Evolutionary conservation across 2,797 vertebrate genomes (phyloP), one percentile per base, ranked within the genome.

Genomic region (Poeciliopsis infans): DNA sequence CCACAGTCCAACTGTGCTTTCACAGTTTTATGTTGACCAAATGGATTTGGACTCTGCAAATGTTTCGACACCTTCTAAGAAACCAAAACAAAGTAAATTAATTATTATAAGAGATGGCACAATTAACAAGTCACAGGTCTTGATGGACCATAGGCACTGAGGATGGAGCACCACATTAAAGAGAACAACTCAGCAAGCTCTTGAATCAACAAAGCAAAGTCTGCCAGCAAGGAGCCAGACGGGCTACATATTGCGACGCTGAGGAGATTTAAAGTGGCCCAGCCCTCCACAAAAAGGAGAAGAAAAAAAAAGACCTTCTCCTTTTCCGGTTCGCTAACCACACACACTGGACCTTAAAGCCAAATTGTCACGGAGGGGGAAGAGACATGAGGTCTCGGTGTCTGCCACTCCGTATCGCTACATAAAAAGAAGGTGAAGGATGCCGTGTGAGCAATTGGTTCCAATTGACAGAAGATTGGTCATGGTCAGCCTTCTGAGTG

Each of bases 401-500:
- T 92, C 93, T 94, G 91, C 92, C 91, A 87, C 89, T 92, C 89
- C 68, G 82, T 82, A 87, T 88, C 79, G 89, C 91, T 83, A 94
- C 92, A 94, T 92, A 93, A 93, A 92, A 94, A 93, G 91, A 95
- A 94, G 93, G 93, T 93, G 90, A 92, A 91, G 87, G 93, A 93
- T 93, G 92, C 92, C 89, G 89, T 95, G 93, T 93, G 92, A 95
- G 93, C 94, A 92, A 95, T 94, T 95, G 93, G 93, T 94, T 95
- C 94, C 91, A 92, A 94, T 92, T 94, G 93, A 95, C 92, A 92
- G 93, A 93, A 93, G 93, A 96, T 94, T 95, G 93, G 95, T 95
- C 95, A 96, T 90, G 92, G 93, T 95, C 93, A 93, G 91, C 91
- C 90, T 95, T 94, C 89, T 80, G 90, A 93, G 93, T 93, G 88